These are phyloP conservation scores for Syngnathus floridae DNA, from an alignment of 2,113 vertebrate species.

Conservation along the genomic window DNA sequence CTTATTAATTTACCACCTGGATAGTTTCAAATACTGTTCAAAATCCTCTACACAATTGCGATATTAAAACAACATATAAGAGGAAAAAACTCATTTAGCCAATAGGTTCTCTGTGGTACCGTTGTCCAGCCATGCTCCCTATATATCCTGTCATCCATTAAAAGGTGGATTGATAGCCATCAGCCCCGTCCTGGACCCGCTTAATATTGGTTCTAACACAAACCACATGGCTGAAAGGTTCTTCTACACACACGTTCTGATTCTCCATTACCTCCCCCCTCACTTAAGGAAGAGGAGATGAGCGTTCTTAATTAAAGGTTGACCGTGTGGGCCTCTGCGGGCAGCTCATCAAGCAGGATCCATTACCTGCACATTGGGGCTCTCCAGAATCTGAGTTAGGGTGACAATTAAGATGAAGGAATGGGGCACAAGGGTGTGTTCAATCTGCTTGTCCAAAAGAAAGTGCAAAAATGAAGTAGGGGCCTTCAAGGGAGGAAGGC, in stretches of 20 bases:
- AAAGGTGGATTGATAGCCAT: constrained; percentile 69
- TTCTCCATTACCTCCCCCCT: constrained; percentile 21
- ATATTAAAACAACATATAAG: neutral
- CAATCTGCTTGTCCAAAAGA: constrained; percentile 15
- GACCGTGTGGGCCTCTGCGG: constrained; percentile 54
- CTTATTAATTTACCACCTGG: neutral
- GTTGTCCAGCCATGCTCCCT: constrained; percentile 43
- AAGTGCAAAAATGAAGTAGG: constrained; percentile 18
- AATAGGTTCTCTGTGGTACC: constrained; percentile 72
- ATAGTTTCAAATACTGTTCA: neutral
- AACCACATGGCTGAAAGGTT: constrained; percentile 65
- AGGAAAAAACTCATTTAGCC: constrained; percentile 70
- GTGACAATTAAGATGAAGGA: constrained; percentile 44
- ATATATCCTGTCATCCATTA: constrained; percentile 58
- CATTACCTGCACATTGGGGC: constrained; percentile 52
- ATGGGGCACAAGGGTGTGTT: constrained; percentile 14
- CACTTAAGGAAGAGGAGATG: constrained; percentile 47
- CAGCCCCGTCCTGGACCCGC: constrained; percentile 51
- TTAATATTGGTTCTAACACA: constrained; percentile 69
- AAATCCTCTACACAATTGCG: neutral
- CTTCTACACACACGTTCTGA: constrained; percentile 27
- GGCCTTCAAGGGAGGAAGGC: constrained; percentile 23
- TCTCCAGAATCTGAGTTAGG: constrained; percentile 40
- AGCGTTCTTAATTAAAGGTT: constrained; percentile 70
- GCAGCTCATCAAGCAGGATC: constrained; percentile 44